phyloP scores from a whole-genome alignment of 1,140 invertebrate genomes.

The Lethrus apterus region DNA sequence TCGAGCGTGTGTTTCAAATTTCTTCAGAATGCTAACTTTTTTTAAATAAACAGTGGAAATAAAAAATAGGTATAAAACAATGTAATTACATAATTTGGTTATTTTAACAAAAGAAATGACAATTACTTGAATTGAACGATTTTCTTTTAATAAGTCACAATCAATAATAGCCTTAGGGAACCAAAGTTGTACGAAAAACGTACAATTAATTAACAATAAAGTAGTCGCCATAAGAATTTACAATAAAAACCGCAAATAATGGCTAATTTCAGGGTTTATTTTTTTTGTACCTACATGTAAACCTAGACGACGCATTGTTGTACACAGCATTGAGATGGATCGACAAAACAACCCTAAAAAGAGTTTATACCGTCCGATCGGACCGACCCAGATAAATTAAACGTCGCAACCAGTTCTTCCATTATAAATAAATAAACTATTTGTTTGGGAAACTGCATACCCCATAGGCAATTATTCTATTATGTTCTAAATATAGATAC shows the following conservation, averaged over 20 bases:
- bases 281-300: conserved; percentile 5
- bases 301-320: background rate
- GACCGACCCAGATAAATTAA: background rate
- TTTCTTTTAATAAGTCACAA: background rate
- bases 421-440: conserved; percentile 3
- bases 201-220: background rate
- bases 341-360: background rate
- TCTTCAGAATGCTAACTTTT: no score
- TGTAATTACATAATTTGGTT: no score
- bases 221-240: background rate
- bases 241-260: conserved; percentile 8
- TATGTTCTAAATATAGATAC: conserved; percentile 6
- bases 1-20: no score
- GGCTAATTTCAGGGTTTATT: conserved; percentile 11
- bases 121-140: no score
- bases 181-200: background rate
- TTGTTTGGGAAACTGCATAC: background rate
- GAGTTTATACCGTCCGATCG: background rate
- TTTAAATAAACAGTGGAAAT: no score
- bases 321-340: conserved; percentile 1
- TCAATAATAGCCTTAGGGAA: background rate
- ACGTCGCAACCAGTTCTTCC: conserved; percentile 1
- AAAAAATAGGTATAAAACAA: no score
- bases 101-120: no score
- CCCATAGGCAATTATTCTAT: conserved; percentile 6